Evolutionary conservation across 30 jellyfish, hydroid and myxozoan genomes (phyloP), one percentile per base, ranked within the genome.

Genomic region (Rhopilema esculentum): DNA sequence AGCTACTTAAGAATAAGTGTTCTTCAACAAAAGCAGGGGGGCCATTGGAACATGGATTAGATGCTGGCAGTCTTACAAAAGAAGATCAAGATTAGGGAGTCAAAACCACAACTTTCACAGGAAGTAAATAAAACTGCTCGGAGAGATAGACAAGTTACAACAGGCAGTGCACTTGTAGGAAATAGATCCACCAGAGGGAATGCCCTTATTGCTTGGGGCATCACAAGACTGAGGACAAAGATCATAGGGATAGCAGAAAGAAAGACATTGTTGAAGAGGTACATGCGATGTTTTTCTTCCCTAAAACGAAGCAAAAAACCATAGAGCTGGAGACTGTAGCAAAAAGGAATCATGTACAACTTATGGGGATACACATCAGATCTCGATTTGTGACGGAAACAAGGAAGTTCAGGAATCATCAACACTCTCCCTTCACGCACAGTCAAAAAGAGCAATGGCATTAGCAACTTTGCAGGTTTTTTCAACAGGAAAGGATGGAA

Each of bases 11-110:
- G 73, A 49, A 75, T 75, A 20, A 75, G 74, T 31, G 73, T 75
- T 20, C 86, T 75, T 17, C 86, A 75, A 49, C 72, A 49, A 50
- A 75, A 49, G 73, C 31, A 22, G 49, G 31, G 53, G 48, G 86
- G 50, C 49, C 21, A 15, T 22, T 75, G 86, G 86, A 33, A n/a
- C 19, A 75, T 75, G 86, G 86, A 75, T 75, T 32, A 75, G 49
- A 31, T 75, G 74, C 86, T 75, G 49, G 64, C 24, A 79, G 66
- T 65, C n/a, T n/a, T 79, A 29, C n/a, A 24, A 33, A 26, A 79
- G 62, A 82, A 79, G 33, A 79, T 79, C 25, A 79, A 29, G 64
- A 65, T 79, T 26, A 62, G 89, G 64, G 89, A 79, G 65, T 20
- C 40, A 20, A 67, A 31, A 31, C 69, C 69, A 24, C 84, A 73